These are phyloP conservation scores for Halesus radiatus DNA, from an alignment of 1,140 invertebrate genomes.

Conservation along the genomic window DNA sequence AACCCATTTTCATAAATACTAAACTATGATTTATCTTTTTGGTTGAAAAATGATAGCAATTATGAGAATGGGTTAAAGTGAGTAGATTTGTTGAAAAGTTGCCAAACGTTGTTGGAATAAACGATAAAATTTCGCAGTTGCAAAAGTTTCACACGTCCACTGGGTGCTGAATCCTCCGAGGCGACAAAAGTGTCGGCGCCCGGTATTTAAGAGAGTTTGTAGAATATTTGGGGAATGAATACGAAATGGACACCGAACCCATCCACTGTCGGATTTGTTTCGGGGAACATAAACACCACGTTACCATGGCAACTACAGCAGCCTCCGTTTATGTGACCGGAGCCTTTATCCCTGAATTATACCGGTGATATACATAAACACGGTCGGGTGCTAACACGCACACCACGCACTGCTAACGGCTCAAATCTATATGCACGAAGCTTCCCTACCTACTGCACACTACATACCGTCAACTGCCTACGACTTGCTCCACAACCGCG, in stretches of 20 bases:
- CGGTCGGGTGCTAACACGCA: background rate
- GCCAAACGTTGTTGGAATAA: background rate
- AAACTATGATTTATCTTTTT: too few relatives aligned
- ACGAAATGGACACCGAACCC: conserved; percentile 26
- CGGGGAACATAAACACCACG: conserved; percentile 33
- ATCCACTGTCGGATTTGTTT: conserved; percentile 38
- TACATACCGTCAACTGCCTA: too few relatives aligned
- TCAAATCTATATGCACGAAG: too few relatives aligned
- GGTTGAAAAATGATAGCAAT: too few relatives aligned
- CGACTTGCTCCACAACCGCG: too few relatives aligned
- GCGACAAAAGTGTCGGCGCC: conserved; percentile 38
- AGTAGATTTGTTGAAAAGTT: background rate
- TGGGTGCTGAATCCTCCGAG: background rate
- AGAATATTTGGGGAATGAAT: conserved; percentile 41
- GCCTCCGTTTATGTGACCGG: background rate
- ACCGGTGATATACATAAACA: background rate
- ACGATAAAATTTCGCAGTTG: background rate
- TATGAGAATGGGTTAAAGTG: too few relatives aligned
- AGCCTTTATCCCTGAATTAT: conserved; percentile 7
- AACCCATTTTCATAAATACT: too few relatives aligned
- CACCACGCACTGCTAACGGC: too few relatives aligned
- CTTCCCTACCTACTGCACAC: too few relatives aligned
- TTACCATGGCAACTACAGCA: background rate
- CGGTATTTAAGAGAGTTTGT: conserved; percentile 30
- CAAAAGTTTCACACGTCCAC: background rate